phyloP scores from a whole-genome alignment of 2,888 invertebrate species.

The Hoplodrina ambigua region DNA sequence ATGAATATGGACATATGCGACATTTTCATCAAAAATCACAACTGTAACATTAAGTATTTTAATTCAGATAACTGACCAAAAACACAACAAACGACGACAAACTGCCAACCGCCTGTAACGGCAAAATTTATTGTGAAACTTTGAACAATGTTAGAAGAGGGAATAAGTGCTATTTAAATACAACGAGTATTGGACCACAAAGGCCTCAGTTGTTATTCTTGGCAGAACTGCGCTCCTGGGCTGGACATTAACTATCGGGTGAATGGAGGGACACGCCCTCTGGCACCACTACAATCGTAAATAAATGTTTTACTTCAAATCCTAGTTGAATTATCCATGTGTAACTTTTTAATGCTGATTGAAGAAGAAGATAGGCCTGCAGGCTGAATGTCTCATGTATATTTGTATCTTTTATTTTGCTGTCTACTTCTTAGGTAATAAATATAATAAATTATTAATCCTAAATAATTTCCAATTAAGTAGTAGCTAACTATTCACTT shows the following conservation, averaged over 20 bases:
- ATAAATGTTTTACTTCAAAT: conserved; percentile 49
- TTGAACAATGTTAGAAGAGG: conserved; percentile 55
- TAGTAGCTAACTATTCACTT: conserved; percentile 2
- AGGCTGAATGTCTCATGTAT: too few species aligned
- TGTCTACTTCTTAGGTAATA: too few species aligned
- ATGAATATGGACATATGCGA: background rate
- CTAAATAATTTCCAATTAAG: background rate
- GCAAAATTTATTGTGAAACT: conserved; percentile 58
- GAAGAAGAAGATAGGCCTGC: background rate
- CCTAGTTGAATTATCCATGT: conserved; percentile 28
- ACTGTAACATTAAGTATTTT: conserved; percentile 16
- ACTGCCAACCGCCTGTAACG: conserved; percentile 39
- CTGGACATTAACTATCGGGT: conserved; percentile 65
- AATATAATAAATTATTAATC: too few species aligned
- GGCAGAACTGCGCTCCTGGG: conserved; percentile 64
- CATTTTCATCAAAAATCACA: conserved; percentile 6
- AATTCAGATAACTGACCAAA: conserved; percentile 25
- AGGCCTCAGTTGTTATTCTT: conserved; percentile 68
- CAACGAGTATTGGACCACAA: conserved; percentile 58
- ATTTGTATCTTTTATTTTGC: too few species aligned
- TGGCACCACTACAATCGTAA: conserved; percentile 63
- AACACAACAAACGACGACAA: conserved; percentile 41
- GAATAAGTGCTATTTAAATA: conserved; percentile 64
- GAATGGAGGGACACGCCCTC: conserved; percentile 63
- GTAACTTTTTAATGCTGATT: conserved; percentile 9